Conservation (phyloP, 2,888 invertebrate species). For the Cactoblastis cactorum region DNA sequence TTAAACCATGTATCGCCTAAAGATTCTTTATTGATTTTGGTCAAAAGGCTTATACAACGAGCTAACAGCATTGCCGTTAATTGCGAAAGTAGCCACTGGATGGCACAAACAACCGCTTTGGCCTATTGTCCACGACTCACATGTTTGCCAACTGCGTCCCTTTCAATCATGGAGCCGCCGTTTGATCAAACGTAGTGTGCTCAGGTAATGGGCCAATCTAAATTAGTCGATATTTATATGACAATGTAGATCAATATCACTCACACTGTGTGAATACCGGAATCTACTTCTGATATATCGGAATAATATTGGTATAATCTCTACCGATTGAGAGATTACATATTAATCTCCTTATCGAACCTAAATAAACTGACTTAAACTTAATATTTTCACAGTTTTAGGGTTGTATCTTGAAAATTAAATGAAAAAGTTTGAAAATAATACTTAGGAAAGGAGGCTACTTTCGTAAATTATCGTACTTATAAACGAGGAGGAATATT, state of each 20-base stretch:
- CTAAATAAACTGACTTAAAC: background rate
- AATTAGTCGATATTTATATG: constrained; percentile 16
- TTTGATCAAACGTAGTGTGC: constrained; percentile 38
- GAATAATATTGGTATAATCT: background rate
- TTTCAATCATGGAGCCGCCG: constrained; percentile 55
- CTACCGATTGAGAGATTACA: background rate
- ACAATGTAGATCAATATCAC: background rate
- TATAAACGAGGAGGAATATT: constrained; percentile 12
- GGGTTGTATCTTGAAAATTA: background rate
- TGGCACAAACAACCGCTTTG: constrained; percentile 54
- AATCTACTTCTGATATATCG: background rate
- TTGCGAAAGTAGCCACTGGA: constrained; percentile 50
- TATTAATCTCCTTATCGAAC: background rate
- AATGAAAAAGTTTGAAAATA: constrained; percentile 9
- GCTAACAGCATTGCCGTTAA: constrained; percentile 40
- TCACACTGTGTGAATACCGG: background rate
- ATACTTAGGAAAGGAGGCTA: background rate
- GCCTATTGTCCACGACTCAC: constrained; percentile 56
- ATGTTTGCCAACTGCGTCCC: constrained; percentile 50
- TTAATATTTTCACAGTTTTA: background rate
- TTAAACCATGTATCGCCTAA: too few species aligned
- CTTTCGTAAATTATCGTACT: constrained; percentile 3
- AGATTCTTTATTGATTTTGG: background rate
- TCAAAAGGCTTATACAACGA: background rate
- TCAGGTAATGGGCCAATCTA: constrained; percentile 34